A percentile compares a stretch with the other conserved stretches of the same genome.
phyloP scores from a whole-genome alignment of 2,888 invertebrate genomes.

The Ectropis crepuscularia region DNA sequence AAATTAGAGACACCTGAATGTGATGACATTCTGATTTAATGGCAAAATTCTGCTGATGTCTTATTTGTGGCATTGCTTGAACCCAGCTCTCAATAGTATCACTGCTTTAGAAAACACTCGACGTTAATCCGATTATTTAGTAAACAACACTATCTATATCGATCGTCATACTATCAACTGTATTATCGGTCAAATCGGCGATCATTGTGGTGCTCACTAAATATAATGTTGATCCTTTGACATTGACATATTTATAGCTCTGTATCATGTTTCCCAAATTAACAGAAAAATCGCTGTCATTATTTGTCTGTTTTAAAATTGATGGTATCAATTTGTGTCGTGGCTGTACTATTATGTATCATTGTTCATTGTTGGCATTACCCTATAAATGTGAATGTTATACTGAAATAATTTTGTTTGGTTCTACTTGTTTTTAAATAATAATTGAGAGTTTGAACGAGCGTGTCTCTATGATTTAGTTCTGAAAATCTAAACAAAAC shows the following conservation, averaged over 20 bases:
- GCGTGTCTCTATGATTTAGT: no score
- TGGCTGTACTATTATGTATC: no score
- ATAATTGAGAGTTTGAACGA: no score
- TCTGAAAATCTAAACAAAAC: no score
- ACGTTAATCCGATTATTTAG: constrained; percentile 19
- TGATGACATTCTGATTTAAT: no score
- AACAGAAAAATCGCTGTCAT: neutral
- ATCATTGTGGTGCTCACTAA: constrained; percentile 41
- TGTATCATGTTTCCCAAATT: neutral
- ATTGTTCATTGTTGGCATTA: no score
- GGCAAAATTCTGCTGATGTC: no score
- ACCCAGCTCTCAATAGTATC: neutral
- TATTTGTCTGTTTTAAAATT: neutral
- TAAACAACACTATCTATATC: constrained; percentile 31
- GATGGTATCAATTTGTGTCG: no score
- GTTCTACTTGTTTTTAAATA: no score
- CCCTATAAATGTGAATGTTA: no score
- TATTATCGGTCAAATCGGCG: constrained; percentile 48
- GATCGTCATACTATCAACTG: constrained; percentile 27
- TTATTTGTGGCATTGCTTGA: neutral
- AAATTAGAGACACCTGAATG: no score
- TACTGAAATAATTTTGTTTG: no score
- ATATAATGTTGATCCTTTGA: constrained; percentile 12
- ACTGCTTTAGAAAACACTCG: constrained; percentile 16
- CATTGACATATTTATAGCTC: constrained; percentile 12